Evolutionary conservation across 1,140 invertebrate genomes (phyloP), one percentile per base, ranked within the genome.

Genomic region (Capitella teleta): DNA sequence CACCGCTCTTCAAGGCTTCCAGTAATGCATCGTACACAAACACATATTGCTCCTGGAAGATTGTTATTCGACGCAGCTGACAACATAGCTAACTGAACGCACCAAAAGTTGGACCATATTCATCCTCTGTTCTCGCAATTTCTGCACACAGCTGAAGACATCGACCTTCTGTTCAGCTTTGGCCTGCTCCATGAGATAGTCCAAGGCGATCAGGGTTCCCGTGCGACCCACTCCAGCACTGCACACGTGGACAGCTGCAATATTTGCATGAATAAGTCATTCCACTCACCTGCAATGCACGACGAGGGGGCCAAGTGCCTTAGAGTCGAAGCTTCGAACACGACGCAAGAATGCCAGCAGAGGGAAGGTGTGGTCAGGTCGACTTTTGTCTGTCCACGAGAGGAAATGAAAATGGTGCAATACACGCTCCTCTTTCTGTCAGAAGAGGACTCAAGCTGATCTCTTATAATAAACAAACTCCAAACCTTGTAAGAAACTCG

Each of bases 41-140:
- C n/a, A n/a, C n/a, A n/a, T n/a, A n/a, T n/a, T n/a, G n/a, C n/a
- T n/a, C n/a, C n/a, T n/a, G n/a, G n/a, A n/a, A n/a, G n/a, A n/a
- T n/a, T n/a, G n/a, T n/a, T n/a, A n/a, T n/a, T n/a, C n/a, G n/a
- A n/a, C n/a, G n/a, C n/a, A n/a, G n/a, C n/a, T n/a, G 21, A 8
- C n/a, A n/a, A n/a, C n/a, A n/a, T n/a, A n/a, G n/a, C n/a, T n/a
- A n/a, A n/a, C n/a, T 47, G 12, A 43, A 37, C 68, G 55, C 59
- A 73, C 72, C 55, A 70, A 53, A 16, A 67, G 72, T 48, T 74
- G 72, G 5, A 74, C 66, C 70, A 74, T 71, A 44, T 70, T 67
- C 16, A 62, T 59, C 30, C 70, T 57, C 47, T 70, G 63, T 40
- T 64, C 58, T 40, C 73, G 55, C 60, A 74, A 64, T 1, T 57